Conservation (phyloP, 2,113 vertebrate species). For the Romanogobio albipinnatus region DNA sequence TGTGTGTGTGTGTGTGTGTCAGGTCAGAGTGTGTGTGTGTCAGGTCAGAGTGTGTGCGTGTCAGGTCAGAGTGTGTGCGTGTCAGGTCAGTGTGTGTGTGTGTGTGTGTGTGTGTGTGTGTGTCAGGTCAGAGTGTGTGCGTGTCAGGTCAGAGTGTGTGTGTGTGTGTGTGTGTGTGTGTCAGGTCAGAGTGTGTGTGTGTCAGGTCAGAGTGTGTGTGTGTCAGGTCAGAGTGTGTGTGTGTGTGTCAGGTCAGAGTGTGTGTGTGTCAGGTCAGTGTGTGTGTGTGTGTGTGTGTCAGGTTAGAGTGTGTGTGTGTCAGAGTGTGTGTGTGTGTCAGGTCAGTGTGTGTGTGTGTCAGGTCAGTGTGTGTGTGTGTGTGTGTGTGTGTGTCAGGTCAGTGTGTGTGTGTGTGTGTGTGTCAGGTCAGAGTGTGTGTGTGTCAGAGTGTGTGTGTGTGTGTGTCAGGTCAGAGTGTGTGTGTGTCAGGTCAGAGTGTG, state of each 20-base stretch:
- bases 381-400: constrained; percentile 92
- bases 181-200: constrained; percentile 67
- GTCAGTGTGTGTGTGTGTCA: too few species aligned
- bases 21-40: constrained; percentile 50
- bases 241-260: constrained; percentile 67
- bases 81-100: constrained; percentile 72
- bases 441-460: constrained; percentile 47
- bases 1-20: constrained; percentile 56
- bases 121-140: too few species aligned
- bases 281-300: too few species aligned
- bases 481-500: too few species aligned
- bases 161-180: constrained; percentile 50
- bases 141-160: constrained; percentile 97
- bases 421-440: constrained; percentile 67
- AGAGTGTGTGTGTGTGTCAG: constrained; percentile 66
- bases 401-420: too few species aligned
- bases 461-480: constrained; percentile 83
- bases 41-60: too few species aligned
- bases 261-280: too few species aligned
- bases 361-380: too few species aligned
- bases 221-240: constrained; percentile 78
- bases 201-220: constrained; percentile 63
- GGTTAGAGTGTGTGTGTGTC: constrained; percentile 87
- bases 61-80: constrained; percentile 96
- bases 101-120: constrained; percentile 49